Conservation (phyloP, 1,140 invertebrate genomes). For the Ctenoplectra terminalis region DNA sequence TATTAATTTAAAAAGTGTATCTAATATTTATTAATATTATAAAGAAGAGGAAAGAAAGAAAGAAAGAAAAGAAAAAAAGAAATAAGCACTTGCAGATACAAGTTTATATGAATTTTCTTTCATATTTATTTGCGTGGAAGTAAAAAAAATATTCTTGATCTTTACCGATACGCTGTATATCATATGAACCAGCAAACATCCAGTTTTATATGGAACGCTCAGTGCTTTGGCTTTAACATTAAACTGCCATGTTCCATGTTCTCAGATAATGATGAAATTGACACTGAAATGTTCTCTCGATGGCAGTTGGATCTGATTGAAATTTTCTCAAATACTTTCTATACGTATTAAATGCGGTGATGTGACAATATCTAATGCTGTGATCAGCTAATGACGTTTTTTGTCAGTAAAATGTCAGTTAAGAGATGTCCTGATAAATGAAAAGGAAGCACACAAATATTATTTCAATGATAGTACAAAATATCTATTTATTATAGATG, state of each 20-base stretch:
- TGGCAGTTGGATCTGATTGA: conserved; percentile 59
- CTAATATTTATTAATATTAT: conserved; percentile 25
- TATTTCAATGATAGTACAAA: conserved; percentile 55
- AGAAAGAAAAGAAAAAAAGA: too few species aligned
- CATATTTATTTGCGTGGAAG: neutral
- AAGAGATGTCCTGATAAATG: conserved; percentile 43
- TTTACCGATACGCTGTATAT: conserved; percentile 7
- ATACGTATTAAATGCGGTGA: conserved; percentile 63
- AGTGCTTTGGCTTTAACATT: conserved; percentile 57
- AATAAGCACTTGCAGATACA: conserved; percentile 1
- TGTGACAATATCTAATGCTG: conserved; percentile 73
- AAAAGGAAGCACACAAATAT: conserved; percentile 18
- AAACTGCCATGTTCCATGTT: conserved; percentile 71
- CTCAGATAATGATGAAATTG: conserved; percentile 50
- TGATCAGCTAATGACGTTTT: conserved; percentile 62
- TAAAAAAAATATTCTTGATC: conserved; percentile 11
- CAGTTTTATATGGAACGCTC: conserved; percentile 20
- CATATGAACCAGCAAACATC: conserved; percentile 18
- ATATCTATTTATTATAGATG: conserved; percentile 19
- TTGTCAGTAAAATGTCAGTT: conserved; percentile 41
- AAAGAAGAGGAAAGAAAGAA: neutral
- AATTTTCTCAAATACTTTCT: conserved; percentile 61
- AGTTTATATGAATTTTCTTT: conserved; percentile 24
- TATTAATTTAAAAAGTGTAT: conserved; percentile 24
- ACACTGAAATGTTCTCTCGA: conserved; percentile 40